Evolutionary conservation across 2,888 invertebrate species (phyloP).

Genomic region (Podotricha telesiphe): DNA sequence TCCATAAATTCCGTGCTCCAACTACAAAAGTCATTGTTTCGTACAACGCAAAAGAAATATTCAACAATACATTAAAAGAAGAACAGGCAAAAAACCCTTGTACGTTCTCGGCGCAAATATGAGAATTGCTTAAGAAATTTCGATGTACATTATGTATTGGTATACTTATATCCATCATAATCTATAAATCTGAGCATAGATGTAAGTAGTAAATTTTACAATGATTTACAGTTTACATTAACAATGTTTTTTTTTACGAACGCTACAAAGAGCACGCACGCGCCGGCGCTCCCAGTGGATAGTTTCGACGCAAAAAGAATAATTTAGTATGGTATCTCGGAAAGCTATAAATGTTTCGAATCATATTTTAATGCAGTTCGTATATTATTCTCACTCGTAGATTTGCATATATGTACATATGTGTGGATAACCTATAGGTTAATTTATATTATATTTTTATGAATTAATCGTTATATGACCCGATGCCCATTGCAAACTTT

Average conservation of each 20-base stretch:
- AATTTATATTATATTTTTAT: too few relatives aligned
- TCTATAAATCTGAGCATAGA: slow-evolving; percentile 48
- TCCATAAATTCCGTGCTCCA: slow-evolving; percentile 50
- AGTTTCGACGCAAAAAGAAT: slow-evolving; percentile 30
- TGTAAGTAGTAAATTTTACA: slow-evolving; percentile 47
- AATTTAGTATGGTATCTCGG: slow-evolving; percentile 16
- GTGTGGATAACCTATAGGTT: too few relatives aligned
- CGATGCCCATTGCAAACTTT: too few relatives aligned
- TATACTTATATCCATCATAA: too few relatives aligned
- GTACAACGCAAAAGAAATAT: slow-evolving; percentile 39
- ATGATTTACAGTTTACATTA: slow-evolving; percentile 48
- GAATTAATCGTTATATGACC: too few relatives aligned
- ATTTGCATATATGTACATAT: too few relatives aligned
- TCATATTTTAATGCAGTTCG: slow-evolving; percentile 16
- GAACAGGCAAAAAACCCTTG: slow-evolving; percentile 31
- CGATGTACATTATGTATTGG: too few relatives aligned
- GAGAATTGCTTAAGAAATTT: slow-evolving; percentile 31
- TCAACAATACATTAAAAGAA: slow-evolving; percentile 36
- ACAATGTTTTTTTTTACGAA: slow-evolving; percentile 37
- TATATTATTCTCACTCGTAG: background rate
- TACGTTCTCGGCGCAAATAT: slow-evolving; percentile 26
- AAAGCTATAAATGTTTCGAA: slow-evolving; percentile 18
- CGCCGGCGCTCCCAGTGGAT: slow-evolving; percentile 37
- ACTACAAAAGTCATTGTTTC: slow-evolving; percentile 58
- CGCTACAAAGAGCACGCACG: slow-evolving; percentile 20